A percentile compares a stretch with the other conserved stretches of the same genome.
Conservation (phyloP, 2,797 vertebrate genomes). For the Acipenser transmontanus region DNA sequence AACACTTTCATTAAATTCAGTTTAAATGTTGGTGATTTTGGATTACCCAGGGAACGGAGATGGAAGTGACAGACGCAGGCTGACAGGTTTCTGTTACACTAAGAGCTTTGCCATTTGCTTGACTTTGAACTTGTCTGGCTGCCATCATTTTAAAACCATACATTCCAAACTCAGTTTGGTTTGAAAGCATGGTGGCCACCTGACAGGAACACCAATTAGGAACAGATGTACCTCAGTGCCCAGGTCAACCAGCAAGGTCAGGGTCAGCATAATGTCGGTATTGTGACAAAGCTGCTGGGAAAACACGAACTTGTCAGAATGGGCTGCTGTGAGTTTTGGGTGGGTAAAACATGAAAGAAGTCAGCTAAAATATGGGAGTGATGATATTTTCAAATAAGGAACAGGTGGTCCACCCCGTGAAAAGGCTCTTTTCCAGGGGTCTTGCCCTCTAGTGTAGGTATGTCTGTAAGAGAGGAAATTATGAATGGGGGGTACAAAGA, state of each 20-base stretch:
- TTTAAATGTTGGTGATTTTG: too few relatives aligned
- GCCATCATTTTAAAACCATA: neutral
- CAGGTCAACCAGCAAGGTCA: constrained; percentile 13
- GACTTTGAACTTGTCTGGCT: neutral
- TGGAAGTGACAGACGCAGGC: too few relatives aligned
- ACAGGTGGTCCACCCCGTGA: neutral
- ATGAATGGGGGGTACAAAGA: neutral
- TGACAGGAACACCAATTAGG: constrained; percentile 29
- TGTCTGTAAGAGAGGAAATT: neutral
- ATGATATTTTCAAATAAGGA: constrained; percentile 1
- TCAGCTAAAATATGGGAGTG: neutral
- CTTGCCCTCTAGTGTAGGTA: neutral
- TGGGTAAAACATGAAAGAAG: neutral
- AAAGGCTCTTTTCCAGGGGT: neutral
- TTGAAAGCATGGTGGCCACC: constrained; percentile 27
- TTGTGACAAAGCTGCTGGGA: neutral
- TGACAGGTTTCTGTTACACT: too few relatives aligned
- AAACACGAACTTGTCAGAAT: neutral
- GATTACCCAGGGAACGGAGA: too few relatives aligned
- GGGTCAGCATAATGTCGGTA: constrained; percentile 11
- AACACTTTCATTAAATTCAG: too few relatives aligned
- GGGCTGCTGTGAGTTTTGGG: neutral
- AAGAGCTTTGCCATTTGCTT: too few relatives aligned
- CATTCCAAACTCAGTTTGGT: constrained; percentile 11
- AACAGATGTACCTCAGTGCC: constrained; percentile 29